These are phyloP conservation scores for Pelodiscus sinensis DNA, from an alignment of 2,113 vertebrate species.

Conservation along the genomic window DNA sequence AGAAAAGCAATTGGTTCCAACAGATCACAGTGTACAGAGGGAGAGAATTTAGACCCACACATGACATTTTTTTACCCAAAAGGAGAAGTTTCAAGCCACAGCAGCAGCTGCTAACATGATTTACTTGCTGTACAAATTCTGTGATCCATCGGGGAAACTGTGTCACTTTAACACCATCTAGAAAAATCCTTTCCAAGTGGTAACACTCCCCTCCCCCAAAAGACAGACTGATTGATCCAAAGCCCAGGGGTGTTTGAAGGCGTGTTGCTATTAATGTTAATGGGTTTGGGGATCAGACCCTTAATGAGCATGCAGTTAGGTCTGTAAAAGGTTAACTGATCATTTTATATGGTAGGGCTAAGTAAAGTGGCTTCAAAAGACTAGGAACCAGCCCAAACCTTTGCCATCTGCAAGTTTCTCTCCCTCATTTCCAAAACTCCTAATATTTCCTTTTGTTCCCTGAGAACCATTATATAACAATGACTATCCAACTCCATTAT, in stretches of 20 bases:
- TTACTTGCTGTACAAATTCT: constrained; percentile 48
- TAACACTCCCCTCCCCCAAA: constrained; percentile 38
- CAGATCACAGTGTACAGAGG: neutral
- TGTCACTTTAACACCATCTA: neutral
- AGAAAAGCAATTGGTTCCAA: constrained; percentile 14
- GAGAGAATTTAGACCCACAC: constrained; percentile 33
- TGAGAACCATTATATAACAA: neutral
- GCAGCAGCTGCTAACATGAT: constrained; percentile 42
- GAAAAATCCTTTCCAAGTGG: constrained; percentile 51
- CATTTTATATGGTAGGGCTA: neutral
- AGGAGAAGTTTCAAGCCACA: constrained; percentile 28
- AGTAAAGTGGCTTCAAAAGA: neutral
- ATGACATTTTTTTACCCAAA: constrained; percentile 24
- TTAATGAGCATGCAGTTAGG: neutral
- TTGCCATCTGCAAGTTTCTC: neutral
- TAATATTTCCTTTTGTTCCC: neutral
- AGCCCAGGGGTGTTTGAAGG: neutral
- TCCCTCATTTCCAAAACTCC: neutral
- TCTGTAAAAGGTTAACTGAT: neutral
- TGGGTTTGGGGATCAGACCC: neutral
- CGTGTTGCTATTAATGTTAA: constrained; percentile 22
- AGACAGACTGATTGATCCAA: constrained; percentile 8
- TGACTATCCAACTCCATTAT: neutral
- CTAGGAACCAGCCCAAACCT: neutral
- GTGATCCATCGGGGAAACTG: neutral